These are phyloP conservation scores for Lucifuga dentata DNA, from an alignment of 2,113 vertebrate species.

Conservation along the genomic window DNA sequence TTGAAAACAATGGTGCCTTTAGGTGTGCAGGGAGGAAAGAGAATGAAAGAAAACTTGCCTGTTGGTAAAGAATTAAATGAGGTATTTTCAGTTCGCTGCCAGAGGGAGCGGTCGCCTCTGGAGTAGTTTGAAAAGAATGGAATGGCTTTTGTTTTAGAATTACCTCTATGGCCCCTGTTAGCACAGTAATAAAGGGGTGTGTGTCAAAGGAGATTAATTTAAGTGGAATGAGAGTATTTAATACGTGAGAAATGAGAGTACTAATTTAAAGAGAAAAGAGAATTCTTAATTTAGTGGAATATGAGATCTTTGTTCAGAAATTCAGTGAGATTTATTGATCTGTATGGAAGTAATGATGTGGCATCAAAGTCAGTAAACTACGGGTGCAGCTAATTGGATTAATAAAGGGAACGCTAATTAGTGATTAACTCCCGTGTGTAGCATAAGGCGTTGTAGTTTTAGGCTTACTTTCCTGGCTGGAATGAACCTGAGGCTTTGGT, in stretches of 20 bases:
- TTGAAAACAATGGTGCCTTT: not conserved
- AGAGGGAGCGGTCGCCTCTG: conserved; percentile 31
- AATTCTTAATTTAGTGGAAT: conserved; percentile 24
- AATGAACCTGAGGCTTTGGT: no score
- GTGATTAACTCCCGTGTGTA: not conserved
- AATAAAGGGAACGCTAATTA: not conserved
- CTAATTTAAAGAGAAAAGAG: conserved; percentile 24
- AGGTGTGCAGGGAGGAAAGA: conserved; percentile 21
- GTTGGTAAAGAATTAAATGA: conserved; percentile 61
- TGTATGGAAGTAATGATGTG: not conserved
- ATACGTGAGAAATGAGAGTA: conserved; percentile 7
- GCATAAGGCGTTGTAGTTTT: not conserved
- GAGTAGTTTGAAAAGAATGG: conserved; percentile 16
- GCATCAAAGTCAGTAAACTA: not conserved
- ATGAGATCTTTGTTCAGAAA: conserved; percentile 15
- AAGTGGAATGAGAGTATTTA: conserved; percentile 18
- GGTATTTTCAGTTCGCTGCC: conserved; percentile 45
- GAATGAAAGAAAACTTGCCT: conserved; percentile 61
- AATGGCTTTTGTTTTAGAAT: conserved; percentile 43
- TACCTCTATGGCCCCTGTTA: not conserved
- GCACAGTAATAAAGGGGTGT: conserved; percentile 13
- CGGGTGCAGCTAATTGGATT: not conserved
- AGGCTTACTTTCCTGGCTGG: no score
- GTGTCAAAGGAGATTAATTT: conserved; percentile 4
- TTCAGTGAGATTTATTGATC: not conserved